These are phyloP conservation scores for Phylloscopus trochilus DNA, from an alignment of 2,113 vertebrate species.

Conservation along the genomic window DNA sequence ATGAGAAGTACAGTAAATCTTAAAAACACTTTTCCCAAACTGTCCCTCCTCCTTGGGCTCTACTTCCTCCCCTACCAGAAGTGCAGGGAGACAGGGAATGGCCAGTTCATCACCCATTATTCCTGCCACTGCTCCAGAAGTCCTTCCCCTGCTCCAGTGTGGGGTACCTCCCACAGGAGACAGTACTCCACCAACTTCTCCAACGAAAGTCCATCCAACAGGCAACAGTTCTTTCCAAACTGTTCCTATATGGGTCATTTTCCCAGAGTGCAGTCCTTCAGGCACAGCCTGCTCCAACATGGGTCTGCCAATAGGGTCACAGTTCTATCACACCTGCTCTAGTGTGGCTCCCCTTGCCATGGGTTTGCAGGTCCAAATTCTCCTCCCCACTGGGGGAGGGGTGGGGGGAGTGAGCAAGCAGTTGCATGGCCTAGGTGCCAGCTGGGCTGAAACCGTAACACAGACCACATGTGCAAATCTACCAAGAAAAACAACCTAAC, in stretches of 20 bases:
- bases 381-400: background rate
- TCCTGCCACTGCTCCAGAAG: background rate
- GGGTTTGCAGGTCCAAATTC: background rate
- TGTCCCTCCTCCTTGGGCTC: background rate
- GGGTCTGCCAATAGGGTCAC: background rate
- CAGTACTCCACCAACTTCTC: background rate
- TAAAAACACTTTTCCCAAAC: background rate
- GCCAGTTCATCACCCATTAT: background rate
- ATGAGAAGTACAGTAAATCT: background rate
- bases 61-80: background rate
- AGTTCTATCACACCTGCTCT: background rate
- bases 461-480: background rate
- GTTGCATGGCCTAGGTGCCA: background rate
- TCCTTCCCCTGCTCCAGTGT: background rate
- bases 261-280: background rate
- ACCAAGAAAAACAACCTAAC: background rate
- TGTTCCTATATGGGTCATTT: background rate
- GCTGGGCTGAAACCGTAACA: background rate
- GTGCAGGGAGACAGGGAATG: background rate
- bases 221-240: background rate
- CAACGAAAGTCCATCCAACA: background rate
- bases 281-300: background rate
- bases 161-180: background rate
- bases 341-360: background rate
- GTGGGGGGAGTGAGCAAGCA: background rate